phyloP scores from a whole-genome alignment of 2,888 invertebrate genomes.

The Yponomeuta cagnagella region DNA sequence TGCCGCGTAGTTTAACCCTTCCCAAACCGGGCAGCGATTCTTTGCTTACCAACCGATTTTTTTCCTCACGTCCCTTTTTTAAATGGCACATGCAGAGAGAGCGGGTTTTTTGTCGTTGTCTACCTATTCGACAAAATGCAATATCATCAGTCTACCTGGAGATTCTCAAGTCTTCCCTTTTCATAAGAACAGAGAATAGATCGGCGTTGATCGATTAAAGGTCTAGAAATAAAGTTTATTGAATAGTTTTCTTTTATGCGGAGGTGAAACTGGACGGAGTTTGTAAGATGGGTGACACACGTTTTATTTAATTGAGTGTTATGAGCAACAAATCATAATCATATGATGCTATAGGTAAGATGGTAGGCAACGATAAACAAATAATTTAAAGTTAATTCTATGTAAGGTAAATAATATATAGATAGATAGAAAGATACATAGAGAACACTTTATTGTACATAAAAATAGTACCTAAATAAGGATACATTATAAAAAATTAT shows the following conservation, averaged over 20 bases:
- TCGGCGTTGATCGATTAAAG: slow-evolving; percentile 64
- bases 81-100: slow-evolving; percentile 74
- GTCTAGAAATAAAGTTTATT: slow-evolving; percentile 10
- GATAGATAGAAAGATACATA: too few species aligned
- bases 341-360: too few species aligned
- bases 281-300: not conserved
- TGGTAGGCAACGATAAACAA: too few species aligned
- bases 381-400: too few species aligned
- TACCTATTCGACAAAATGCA: slow-evolving; percentile 59
- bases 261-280: not conserved
- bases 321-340: too few species aligned
- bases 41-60: slow-evolving; percentile 57
- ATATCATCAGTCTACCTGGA: slow-evolving; percentile 70
- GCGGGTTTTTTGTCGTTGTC: slow-evolving; percentile 51
- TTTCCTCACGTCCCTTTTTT: slow-evolving; percentile 62
- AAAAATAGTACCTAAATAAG: too few species aligned
- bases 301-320: too few species aligned
- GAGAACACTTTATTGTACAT: too few species aligned
- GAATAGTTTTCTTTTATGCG: not conserved
- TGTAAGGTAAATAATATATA: too few species aligned
- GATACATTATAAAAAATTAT: too few species aligned
- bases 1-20: slow-evolving; percentile 62
- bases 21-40: slow-evolving; percentile 60
- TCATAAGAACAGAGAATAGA: slow-evolving; percentile 39
- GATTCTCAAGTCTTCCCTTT: slow-evolving; percentile 51